A percentile compares a stretch with the other conserved stretches of the same genome.
These are phyloP conservation scores for Stylophora pistillata DNA, from an alignment of 64 coral and sea anemone genomes.

Conservation along the genomic window DNA sequence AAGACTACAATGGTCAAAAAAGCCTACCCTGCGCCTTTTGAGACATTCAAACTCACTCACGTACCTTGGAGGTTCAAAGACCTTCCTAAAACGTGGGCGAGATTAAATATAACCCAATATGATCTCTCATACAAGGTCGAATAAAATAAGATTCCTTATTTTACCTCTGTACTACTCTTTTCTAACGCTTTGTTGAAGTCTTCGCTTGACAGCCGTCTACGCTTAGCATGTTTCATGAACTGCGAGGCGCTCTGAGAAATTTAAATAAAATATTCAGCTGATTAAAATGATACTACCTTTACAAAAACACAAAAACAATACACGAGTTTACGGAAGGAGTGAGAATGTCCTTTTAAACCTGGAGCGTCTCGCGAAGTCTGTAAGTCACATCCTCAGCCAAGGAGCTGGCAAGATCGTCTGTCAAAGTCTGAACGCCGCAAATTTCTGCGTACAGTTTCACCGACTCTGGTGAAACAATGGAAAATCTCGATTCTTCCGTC, in stretches of 20 bases:
- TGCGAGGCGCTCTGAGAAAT: conserved; percentile 72
- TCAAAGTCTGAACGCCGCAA: conserved; percentile 53
- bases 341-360: conserved; percentile 26
- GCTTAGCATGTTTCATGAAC: conserved; percentile 90
- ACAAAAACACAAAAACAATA: background rate
- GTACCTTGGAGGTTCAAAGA: background rate
- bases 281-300: background rate
- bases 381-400: conserved; percentile 88
- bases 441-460: conserved; percentile 84
- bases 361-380: conserved; percentile 80
- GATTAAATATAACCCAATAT: too few species aligned
- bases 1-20: too few species aligned
- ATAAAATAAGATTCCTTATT: background rate
- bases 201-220: conserved; percentile 73
- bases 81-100: too few species aligned
- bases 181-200: conserved; percentile 87
- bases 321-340: background rate
- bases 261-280: background rate
- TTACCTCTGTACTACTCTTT: conserved; percentile 69
- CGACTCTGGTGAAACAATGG: conserved; percentile 71
- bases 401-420: conserved; percentile 64
- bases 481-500: conserved; percentile 45
- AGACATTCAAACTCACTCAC: background rate
- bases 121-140: too few species aligned
- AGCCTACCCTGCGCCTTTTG: background rate